phyloP scores from a whole-genome alignment of 2,888 invertebrate species.

The Polylopha cassiicola region DNA sequence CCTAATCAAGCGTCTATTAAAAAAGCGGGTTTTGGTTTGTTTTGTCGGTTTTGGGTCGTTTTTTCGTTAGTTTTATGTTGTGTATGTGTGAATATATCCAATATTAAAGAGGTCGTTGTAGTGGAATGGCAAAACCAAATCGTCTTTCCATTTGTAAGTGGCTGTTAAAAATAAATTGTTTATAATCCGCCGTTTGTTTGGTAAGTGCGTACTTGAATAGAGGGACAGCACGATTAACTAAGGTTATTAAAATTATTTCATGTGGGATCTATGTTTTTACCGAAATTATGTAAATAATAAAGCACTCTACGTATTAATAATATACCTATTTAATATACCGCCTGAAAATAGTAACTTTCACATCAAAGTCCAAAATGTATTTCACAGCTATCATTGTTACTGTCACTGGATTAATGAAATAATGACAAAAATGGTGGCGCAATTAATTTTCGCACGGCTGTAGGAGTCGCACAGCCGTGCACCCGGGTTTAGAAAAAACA shows the following conservation, averaged over 20 bases:
- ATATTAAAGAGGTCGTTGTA: conserved; percentile 18
- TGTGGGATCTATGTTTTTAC: conserved; percentile 3
- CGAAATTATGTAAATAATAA: conserved; percentile 15
- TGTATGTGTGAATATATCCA: conserved; percentile 10
- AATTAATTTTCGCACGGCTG: too few species aligned
- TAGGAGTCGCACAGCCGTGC: too few species aligned
- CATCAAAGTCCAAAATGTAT: too few species aligned
- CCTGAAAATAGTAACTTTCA: too few species aligned
- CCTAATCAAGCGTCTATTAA: conserved; percentile 16
- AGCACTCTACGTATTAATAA: too few species aligned
- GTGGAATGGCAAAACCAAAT: conserved; percentile 17
- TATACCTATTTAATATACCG: too few species aligned
- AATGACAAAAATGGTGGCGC: too few species aligned
- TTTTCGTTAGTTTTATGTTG: conserved; percentile 9
- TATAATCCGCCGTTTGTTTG: conserved; percentile 1
- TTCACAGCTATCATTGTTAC: too few species aligned
- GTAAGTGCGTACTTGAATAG: conserved; percentile 13
- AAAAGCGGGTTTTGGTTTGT: conserved; percentile 15
- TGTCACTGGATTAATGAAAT: too few species aligned
- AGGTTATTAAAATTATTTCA: neutral
- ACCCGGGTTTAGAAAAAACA: too few species aligned
- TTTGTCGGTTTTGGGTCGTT: conserved; percentile 14
- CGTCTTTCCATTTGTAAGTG: conserved; percentile 13
- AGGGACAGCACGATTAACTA: conserved; percentile 5
- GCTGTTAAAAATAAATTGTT: conserved; percentile 12